A percentile compares a stretch with the other conserved stretches of the same genome.
These are phyloP conservation scores for Cyrtodaria siliqua DNA, from an alignment of 2,888 invertebrate genomes.

Conservation along the genomic window DNA sequence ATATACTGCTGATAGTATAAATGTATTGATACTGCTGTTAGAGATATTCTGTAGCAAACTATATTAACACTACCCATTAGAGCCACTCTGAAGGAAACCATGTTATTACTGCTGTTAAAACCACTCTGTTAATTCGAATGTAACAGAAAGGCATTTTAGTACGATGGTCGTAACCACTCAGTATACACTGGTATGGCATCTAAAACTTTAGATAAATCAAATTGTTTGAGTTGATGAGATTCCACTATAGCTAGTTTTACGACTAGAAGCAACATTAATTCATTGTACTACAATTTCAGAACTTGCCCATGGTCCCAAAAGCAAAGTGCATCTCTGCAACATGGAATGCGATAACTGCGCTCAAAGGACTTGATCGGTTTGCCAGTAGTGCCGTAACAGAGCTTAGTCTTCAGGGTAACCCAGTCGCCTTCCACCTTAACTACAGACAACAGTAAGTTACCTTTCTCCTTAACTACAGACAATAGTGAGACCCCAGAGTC, in stretches of 20 bases:
- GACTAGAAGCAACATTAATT: too few relatives aligned
- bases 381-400: conserved; percentile 68
- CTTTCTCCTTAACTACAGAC: too few relatives aligned
- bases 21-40: background rate
- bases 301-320: conserved; percentile 74
- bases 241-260: too few relatives aligned
- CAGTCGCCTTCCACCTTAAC: conserved; percentile 76
- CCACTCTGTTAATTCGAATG: conserved; percentile 1
- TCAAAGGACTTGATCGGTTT: conserved; percentile 69
- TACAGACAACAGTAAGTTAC: conserved; percentile 79
- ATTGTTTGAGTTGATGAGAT: too few relatives aligned
- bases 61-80: too few relatives aligned
- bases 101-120: too few relatives aligned
- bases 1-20: background rate
- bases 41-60: background rate
- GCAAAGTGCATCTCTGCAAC: conserved; percentile 67
- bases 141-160: too few relatives aligned
- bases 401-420: conserved; percentile 78
- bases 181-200: too few relatives aligned
- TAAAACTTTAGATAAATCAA: too few relatives aligned
- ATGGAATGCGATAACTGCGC: conserved; percentile 72
- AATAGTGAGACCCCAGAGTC: too few relatives aligned
- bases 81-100: too few relatives aligned
- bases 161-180: too few relatives aligned
- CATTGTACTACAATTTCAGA: conserved; percentile 51